These are phyloP conservation scores for Kudoa iwatai DNA, from an alignment of 30 jellyfish, hydroid and myxozoan genomes.

Conservation along the genomic window DNA sequence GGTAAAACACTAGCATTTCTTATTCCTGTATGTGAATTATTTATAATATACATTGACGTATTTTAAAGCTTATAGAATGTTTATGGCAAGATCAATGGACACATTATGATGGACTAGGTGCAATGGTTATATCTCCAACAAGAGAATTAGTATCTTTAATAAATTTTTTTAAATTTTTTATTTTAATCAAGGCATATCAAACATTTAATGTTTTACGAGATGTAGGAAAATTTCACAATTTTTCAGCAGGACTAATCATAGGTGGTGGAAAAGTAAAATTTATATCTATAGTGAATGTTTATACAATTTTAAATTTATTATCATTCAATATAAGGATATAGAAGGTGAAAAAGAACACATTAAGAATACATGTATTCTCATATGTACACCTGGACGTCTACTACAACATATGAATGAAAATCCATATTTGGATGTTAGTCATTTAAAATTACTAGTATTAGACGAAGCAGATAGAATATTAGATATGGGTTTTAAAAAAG, in stretches of 20 bases:
- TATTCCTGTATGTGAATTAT: conserved; percentile 22
- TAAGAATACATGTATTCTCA: conserved; percentile 17
- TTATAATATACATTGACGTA: background rate
- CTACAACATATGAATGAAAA: conserved; percentile 93
- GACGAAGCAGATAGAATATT: conserved; percentile 94
- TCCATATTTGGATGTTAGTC: conserved; percentile 31
- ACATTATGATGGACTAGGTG: conserved; percentile 64
- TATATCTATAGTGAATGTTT: too few relatives aligned
- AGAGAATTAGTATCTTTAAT: conserved; percentile 26
- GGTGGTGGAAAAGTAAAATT: conserved; percentile 60
- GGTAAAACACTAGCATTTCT: conserved; percentile 87
- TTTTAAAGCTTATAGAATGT: conserved; percentile 21
- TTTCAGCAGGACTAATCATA: conserved; percentile 75
- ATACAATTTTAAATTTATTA: background rate
- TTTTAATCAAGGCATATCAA: conserved; percentile 29
- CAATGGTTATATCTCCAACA: conserved; percentile 70
- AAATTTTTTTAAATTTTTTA: background rate
- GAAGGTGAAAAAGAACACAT: conserved; percentile 34
- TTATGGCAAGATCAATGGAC: conserved; percentile 52
- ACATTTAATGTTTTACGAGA: conserved; percentile 55
- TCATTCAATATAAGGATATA: conserved; percentile 9
- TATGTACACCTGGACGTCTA: conserved; percentile 96
- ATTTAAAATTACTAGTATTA: conserved; percentile 24
- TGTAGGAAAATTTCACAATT: conserved; percentile 30
- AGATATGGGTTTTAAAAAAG: conserved; percentile 52